These are phyloP conservation scores for Pocota personata DNA, from an alignment of 2,888 invertebrate species.

Conservation along the genomic window DNA sequence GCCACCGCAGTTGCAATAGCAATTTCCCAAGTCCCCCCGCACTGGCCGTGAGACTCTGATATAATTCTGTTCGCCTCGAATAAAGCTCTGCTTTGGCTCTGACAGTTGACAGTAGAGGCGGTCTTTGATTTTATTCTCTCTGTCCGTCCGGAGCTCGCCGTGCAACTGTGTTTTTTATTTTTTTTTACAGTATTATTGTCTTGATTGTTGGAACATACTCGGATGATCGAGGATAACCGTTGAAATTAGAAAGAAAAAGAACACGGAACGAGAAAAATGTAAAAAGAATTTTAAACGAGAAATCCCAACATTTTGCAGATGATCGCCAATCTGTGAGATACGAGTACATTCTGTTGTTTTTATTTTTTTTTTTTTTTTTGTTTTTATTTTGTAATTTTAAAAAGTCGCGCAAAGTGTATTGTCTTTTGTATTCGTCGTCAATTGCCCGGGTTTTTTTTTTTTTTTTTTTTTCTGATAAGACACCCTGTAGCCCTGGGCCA, in stretches of 20 bases:
- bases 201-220: no score
- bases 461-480: slow-evolving; percentile 5
- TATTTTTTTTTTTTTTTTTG: not conserved
- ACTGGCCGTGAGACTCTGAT: not conserved
- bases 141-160: slow-evolving; percentile 37
- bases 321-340: slow-evolving; percentile 29
- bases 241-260: not conserved
- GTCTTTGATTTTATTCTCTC: slow-evolving; percentile 57
- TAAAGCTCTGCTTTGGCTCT: slow-evolving; percentile 55
- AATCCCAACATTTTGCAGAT: not conserved
- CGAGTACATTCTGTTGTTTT: no score
- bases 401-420: slow-evolving; percentile 3
- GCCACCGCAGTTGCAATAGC: slow-evolving; percentile 42
- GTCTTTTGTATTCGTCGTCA: not conserved
- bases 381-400: not conserved
- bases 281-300: slow-evolving; percentile 1
- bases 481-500: not conserved
- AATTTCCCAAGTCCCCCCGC: slow-evolving; percentile 12
- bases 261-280: not conserved
- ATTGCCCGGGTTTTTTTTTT: not conserved
- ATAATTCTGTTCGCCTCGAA: slow-evolving; percentile 38
- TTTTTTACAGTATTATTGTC: slow-evolving; percentile 11
- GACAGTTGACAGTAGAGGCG: slow-evolving; percentile 37
- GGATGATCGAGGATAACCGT: slow-evolving; percentile 7
- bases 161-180: not conserved